Base-by-base conservation (phyloP, 2,888 invertebrate genomes). In the Vannuccia rotundouncinata region DNA sequence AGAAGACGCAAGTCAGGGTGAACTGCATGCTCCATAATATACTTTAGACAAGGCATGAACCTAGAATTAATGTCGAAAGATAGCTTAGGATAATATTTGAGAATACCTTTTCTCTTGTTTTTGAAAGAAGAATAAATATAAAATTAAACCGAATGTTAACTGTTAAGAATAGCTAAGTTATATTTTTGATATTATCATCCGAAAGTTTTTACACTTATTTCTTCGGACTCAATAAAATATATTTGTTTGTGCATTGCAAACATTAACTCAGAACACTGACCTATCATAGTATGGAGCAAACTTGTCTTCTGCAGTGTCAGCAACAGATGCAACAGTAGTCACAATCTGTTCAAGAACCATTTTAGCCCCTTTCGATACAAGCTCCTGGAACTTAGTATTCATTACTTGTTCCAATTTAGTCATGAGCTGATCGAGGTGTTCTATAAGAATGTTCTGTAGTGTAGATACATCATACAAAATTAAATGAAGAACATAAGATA, bases 291-390 rank as follows among this genome's bases (percentile, higher is more conserved):
- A 98, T 0, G 92, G 90, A 2, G 93, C 92, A 88, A 99, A 99
- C 85, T 95, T 95, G 85, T 95, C 95, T 88, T 97, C 96, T 13
- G 95, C 94, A 0, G 98, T 95, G 88, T 99, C 99, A 0, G 99
- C 99, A 0, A 99, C 95, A 0, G 97, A 95, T 5, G 99, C 98
- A 83, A 99, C 94, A 1, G 98, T 97, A 0, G 97, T 97, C n/a
- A 98, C 95, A 78, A 95, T 93, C 89, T 99, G 99, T 89, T 99
- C 98, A 82, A 99, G 89, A 10, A 99, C 98, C 82, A 98, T 90
- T 88, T 98, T 98, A 17, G 94, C 95, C 77, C 96, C 97, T 84
- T 93, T 93, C 87, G 95, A 94, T 78, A 95, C 92, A 83, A 98
- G 90, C 91, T 96, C 95, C 87, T 94, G 94, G 87, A 98, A 95